Base-by-base conservation (phyloP, 2,113 vertebrate species). In the Leptodactylus fuscus region DNA sequence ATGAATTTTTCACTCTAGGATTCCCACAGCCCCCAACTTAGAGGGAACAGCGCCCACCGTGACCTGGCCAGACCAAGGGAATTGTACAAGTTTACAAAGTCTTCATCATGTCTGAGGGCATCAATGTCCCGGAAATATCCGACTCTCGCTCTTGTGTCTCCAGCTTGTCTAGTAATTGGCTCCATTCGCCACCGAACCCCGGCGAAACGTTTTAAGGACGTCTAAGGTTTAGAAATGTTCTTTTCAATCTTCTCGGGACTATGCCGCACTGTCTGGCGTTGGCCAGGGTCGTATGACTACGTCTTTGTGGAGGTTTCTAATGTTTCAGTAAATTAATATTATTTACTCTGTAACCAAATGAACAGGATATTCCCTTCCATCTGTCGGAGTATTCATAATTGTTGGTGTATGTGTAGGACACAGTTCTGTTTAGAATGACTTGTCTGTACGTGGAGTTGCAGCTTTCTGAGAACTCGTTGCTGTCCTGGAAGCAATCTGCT, bases 361-460 rank as follows among this genome's bases (percentile, higher is more conserved):
- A 36, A 83, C 82, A 60, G 71, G 70, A 75, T 75, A 83, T 60
- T 58, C 51, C 38, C 60, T n/a, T 62, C 70, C 82, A 83, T 76
- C 51, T 83, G 82, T 83, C 62, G 15, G 82, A 58, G 69, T 58
- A 75, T 83, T 83, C 82, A 83, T 75, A 73, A 83, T 16, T 55
- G 51, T 62, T 75, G 32, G 70, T 83, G 51, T 44, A 75, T 83
- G 71, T 58, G 81, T 74, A 76, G 53, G 53, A 75, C n/a, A 75
- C 82, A 74, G 82, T 75, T 83, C 49, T 60, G 38, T 36, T 34
- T 58, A 75, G 60, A 83, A 75, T 75, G 82, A 62, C 34, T 46
- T 18, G 53, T 75, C 70, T 83, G 82, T 75, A 55, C 46, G 48
- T 60, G 69, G 36, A 48, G 12, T 38, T 10, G 51, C 41, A 34